Evolutionary conservation across 2,113 vertebrate genomes (phyloP), one percentile per base, ranked within the genome.

Genomic region (Pardalotus punctatus): DNA sequence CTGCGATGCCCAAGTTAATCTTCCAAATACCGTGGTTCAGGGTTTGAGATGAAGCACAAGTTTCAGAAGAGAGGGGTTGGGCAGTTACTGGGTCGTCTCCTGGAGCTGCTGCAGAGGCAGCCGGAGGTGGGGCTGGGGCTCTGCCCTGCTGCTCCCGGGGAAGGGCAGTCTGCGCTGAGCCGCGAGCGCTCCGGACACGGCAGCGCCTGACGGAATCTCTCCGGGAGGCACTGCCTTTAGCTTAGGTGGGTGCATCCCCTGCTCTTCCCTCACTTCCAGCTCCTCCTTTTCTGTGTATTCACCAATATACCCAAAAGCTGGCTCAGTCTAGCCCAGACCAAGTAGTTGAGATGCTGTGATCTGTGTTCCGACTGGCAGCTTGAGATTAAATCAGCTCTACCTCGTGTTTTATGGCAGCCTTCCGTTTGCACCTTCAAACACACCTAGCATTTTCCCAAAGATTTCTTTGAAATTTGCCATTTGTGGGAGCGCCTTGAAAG

Each of bases 11-110:
- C 19, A 36, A 20, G 36, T 14, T 25, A n/a, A 22, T 64, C 13
- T n/a, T 45, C 28, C 43, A 35, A 25, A 53, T 12, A 5, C 10
- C 20, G 11, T 12, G 18, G 28, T 9, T 43, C 0, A 0, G 4
- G 36, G 24, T 29, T 16, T 79, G 86, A 58, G 64, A 48, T 40
- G 3, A 45, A 48, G 11, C 5, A 14, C 11, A 21, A 4, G 14
- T 22, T 88, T 69, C 20, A 42, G 12, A 57, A 28, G 25, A 8
- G 17, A 38, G 9, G 1, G 5, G 5, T 54, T 29, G 60, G 35
- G 10, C 4, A 16, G 38, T 7, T 35, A 0, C 1, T 15, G 15
- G 19, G 20, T 79, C 13, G 13, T 11, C n/a, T 86, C 29, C 10
- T 4, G 70, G 27, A 53, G 23, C 27, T 50, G 36, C 24, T 19